Base-by-base conservation (phyloP, 1,140 invertebrate species). In the Drosophila cardini region DNA sequence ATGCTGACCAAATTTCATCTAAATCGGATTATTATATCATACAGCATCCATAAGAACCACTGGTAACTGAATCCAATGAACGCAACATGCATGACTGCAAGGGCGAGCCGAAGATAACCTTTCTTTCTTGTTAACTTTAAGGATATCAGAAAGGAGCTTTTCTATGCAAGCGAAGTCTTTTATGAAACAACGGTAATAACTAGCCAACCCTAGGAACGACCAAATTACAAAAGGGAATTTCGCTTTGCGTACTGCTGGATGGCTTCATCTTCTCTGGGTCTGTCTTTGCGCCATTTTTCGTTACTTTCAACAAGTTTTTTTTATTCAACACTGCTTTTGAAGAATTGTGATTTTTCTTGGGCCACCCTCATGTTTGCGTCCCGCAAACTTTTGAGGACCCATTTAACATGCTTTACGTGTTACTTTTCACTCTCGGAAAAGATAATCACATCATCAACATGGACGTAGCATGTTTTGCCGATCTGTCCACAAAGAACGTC, bases 151-250 rank as follows among this genome's bases (percentile, higher is more conserved):
- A 11, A 57, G 18, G 10, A 36, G 36, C 21, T 42, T 56, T 11
- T 10, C 38, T 26, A 57, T n/a, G 7, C 42, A 42, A 21, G 34
- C 32, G 10, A n/a, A 55, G 7, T 57, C 55, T 10, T 38, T 5
- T 10, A 42, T 57, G 16, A 57, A 43, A 11, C 38, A 4, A 26
- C 55, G n/a, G 3, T 42, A 40, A 57, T 42, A 57, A 13, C 55
- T 11, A n/a, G 36, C 8, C 38, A 48, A 62, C 55, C 5, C 93
- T 62, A 57, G 13, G 6, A 57, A 57, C 2, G 92, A 53, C 40
- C 67, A 26, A 1, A 74, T 13, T 38, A n/a, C n/a, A 13, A 21
- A 26, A n/a, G n/a, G 11, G 11, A 67, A 57, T 30, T 67, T 75
- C 16, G 32, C 6, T 48, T 55, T 45, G 61, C 60, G 48, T 55